A percentile compares a stretch with the other conserved stretches of the same genome.
phyloP scores from a whole-genome alignment of 92 coral and sea anemone genomes.

The Siderastrea radians region DNA sequence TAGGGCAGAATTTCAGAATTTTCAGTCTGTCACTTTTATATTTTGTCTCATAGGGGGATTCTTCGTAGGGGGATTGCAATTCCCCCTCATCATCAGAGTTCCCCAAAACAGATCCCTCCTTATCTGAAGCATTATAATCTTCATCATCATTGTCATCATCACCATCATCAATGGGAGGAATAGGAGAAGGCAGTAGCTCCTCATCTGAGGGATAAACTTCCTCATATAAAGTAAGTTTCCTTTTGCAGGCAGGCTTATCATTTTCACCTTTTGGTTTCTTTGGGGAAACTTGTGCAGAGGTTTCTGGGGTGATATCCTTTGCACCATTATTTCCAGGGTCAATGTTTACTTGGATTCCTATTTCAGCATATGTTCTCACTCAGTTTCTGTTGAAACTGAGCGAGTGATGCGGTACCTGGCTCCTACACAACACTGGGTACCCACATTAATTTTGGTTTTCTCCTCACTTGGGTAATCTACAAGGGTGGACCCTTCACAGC shows the following conservation, averaged over 20 bases:
- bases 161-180: neutral
- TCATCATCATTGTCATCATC: neutral
- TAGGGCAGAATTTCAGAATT: slow-evolving; percentile 2
- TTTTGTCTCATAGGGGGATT: slow-evolving; percentile 9
- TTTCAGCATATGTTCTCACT: neutral
- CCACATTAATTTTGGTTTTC: neutral
- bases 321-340: neutral
- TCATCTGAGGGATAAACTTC: slow-evolving; percentile 10
- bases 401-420: slow-evolving; percentile 5
- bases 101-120: slow-evolving; percentile 8
- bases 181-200: slow-evolving; percentile 16
- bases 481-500: neutral
- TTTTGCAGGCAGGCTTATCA: neutral
- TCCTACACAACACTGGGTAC: slow-evolving; percentile 1
- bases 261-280: neutral
- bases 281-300: neutral
- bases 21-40: no score
- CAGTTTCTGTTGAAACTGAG: slow-evolving; percentile 8
- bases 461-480: neutral
- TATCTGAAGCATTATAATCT: neutral
- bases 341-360: neutral
- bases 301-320: neutral
- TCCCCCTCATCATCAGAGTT: slow-evolving; percentile 9
- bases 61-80: neutral
- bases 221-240: neutral